Conservation (phyloP, 2,888 invertebrate species). For the Pseudolycoriella hygida region DNA sequence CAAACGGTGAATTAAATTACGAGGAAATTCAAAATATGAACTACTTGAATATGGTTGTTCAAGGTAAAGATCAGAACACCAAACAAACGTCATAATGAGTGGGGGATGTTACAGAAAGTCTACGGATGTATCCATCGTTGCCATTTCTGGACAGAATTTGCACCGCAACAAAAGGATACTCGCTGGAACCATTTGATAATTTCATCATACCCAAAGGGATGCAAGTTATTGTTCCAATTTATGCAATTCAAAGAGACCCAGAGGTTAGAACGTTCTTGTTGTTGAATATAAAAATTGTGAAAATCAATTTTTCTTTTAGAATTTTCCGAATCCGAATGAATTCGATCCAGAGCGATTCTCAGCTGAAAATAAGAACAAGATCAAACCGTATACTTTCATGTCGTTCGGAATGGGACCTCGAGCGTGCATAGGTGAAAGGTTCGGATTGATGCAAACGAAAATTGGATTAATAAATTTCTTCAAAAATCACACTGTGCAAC, state of each 20-base stretch:
- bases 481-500: slow-evolving; percentile 21
- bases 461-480: slow-evolving; percentile 24
- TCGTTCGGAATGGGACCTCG: slow-evolving; percentile 28
- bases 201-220: slow-evolving; percentile 20
- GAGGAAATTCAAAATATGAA: slow-evolving; percentile 26
- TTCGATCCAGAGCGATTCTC: slow-evolving; percentile 28
- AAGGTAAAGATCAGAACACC: not conserved
- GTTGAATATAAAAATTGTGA: too few species aligned
- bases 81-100: too few species aligned
- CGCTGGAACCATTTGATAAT: slow-evolving; percentile 18
- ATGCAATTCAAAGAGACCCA: slow-evolving; percentile 23
- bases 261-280: slow-evolving; percentile 16
- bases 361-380: slow-evolving; percentile 19
- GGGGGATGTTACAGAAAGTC: slow-evolving; percentile 18
- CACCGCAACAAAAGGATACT: slow-evolving; percentile 16
- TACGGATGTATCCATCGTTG: slow-evolving; percentile 25
- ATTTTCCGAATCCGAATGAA: slow-evolving; percentile 21
- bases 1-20: slow-evolving; percentile 24
- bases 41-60: slow-evolving; percentile 28
- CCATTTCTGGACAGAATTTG: slow-evolving; percentile 26
- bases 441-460: slow-evolving; percentile 24
- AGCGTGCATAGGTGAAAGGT: slow-evolving; percentile 25
- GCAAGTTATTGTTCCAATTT: slow-evolving; percentile 23
- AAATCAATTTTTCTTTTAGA: slow-evolving; percentile 14
- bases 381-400: slow-evolving; percentile 24